Base-by-base conservation (phyloP, 2,888 invertebrate species). In the Leptopilina myrica region DNA sequence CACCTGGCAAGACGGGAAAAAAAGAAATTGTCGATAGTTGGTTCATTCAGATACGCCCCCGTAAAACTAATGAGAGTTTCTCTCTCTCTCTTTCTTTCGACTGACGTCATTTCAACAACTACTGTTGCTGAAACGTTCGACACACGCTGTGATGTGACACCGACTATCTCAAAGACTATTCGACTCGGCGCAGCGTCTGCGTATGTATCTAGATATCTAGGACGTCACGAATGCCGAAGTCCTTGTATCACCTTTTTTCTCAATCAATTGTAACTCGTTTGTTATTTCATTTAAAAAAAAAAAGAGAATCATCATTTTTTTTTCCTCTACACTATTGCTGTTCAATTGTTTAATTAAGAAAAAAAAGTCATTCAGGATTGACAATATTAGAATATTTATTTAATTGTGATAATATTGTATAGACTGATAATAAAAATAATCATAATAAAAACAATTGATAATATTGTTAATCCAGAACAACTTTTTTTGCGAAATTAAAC, bases 21-120 rank as follows among this genome's bases (percentile, higher is more conserved):
- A 46, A 49, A 49, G 4, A 12, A 12, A 73, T 73, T 62, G 69
- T 69, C 33, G 53, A 49, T 69, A 56, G 56, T 59, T 73, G n/a
- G 33, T 73, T 73, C 56, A 73, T 73, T 73, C 73, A 59, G 56
- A 53, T 56, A 73, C 73, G 73, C 73, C 73, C 56, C 73, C 73
- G 56, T 56, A 33, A 49, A 69, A n/a, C 56, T 73, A 59, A 73
- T 33, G 56, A 73, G 56, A 20, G 14, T 20, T 20, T 56, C 33
- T 33, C 33, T 33, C 33, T 33, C 33, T 33, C 33, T 33, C 33
- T 33, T 33, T 33, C 33, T 33, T 33, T 33, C 53, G 53, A 73
- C 73, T 73, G 73, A 73, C 73, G 73, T 73, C 73, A 73, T 73
- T 73, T 26, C 20, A n/a, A 53, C 20, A 8, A 20, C 20, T 62